Evolutionary conservation across 30 jellyfish, hydroid and myxozoan genomes (phyloP).

Genomic region (Pelagia noctiluca): DNA sequence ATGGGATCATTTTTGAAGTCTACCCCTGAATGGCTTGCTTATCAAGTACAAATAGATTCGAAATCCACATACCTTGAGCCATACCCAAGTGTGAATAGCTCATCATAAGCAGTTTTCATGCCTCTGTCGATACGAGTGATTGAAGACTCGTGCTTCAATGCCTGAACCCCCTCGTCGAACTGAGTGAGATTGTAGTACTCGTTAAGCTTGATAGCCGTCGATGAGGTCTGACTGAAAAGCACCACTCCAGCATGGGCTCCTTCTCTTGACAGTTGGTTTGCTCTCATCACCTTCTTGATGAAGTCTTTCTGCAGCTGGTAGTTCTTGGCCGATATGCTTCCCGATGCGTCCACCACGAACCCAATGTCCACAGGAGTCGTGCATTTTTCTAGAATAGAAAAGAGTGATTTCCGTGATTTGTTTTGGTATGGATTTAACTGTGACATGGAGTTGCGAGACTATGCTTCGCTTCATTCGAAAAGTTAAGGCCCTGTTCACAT

Average conservation of each 20-base stretch:
- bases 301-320: slow-evolving; percentile 68
- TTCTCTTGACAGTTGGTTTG: slow-evolving; percentile 29
- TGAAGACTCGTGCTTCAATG: slow-evolving; percentile 45
- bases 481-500: slow-evolving; percentile 17
- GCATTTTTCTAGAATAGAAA: slow-evolving; percentile 17
- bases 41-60: no score
- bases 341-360: slow-evolving; percentile 72
- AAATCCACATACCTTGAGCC: slow-evolving; percentile 78
- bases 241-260: slow-evolving; percentile 67
- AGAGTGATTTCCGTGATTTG: no score
- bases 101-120: slow-evolving; percentile 56
- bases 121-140: slow-evolving; percentile 72
- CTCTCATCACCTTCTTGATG: slow-evolving; percentile 37
- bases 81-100: slow-evolving; percentile 58
- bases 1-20: no score
- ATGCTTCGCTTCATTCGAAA: no score
- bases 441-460: no score
- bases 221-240: slow-evolving; percentile 56
- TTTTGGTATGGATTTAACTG: no score
- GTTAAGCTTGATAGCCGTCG: slow-evolving; percentile 61
- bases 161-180: slow-evolving; percentile 64
- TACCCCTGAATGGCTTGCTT: no score
- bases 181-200: slow-evolving; percentile 46
- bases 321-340: slow-evolving; percentile 51
- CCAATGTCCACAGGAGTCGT: slow-evolving; percentile 55